A percentile compares a stretch with the other conserved stretches of the same genome.
phyloP scores from a whole-genome alignment of 2,113 vertebrate genomes.

The Tychaedon coryphoeus region DNA sequence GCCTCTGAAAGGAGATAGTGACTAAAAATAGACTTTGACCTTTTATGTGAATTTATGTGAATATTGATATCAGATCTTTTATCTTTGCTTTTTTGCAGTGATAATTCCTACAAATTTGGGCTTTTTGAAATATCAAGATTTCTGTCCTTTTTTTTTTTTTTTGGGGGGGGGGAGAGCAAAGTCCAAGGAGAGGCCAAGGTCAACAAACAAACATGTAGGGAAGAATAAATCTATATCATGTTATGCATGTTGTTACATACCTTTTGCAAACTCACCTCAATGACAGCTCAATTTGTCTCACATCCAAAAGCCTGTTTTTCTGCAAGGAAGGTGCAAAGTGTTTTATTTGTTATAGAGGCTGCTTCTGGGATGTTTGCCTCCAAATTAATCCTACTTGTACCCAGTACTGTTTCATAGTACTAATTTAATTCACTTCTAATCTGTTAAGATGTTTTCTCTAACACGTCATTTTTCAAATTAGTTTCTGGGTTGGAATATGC shows the following conservation, averaged over 20 bases:
- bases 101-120: neutral
- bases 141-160: accelerated
- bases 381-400: neutral
- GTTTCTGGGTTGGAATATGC: neutral
- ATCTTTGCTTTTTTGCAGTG: neutral
- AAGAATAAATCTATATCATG: neutral
- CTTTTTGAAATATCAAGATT: neutral
- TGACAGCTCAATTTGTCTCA: neutral
- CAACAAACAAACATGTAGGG: neutral
- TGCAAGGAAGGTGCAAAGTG: neutral
- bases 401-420: neutral
- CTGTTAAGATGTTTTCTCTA: neutral
- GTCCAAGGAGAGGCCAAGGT: neutral
- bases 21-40: neutral
- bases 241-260: accelerated
- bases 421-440: neutral
- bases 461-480: neutral
- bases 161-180: too few relatives aligned
- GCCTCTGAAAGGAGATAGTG: neutral
- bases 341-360: neutral
- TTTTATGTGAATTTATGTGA: neutral
- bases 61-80: neutral
- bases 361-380: neutral
- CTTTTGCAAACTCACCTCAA: neutral
- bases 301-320: neutral